Evolutionary conservation across 2,888 invertebrate genomes (phyloP).

Genomic region (Pocota personata): DNA sequence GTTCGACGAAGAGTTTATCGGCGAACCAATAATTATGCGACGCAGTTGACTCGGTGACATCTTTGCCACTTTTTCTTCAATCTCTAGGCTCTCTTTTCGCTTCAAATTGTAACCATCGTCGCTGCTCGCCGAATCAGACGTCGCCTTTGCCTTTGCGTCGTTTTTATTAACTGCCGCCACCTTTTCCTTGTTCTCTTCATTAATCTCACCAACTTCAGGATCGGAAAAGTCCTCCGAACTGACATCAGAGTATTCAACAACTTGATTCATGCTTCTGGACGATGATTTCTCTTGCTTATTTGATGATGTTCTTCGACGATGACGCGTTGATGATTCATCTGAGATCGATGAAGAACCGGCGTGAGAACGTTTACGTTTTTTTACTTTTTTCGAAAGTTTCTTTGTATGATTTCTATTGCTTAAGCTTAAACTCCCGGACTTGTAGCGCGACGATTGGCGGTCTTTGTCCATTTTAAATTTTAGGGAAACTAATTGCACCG

Average conservation of each 20-base stretch:
- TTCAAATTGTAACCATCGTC: constrained; percentile 78
- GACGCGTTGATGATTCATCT: constrained; percentile 45
- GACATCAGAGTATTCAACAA: constrained; percentile 93
- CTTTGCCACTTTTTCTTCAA: constrained; percentile 77
- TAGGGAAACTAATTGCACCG: background rate
- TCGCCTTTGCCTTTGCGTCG: constrained; percentile 31
- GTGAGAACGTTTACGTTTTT: constrained; percentile 72
- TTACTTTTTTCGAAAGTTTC: constrained; percentile 72
- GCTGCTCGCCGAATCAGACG: constrained; percentile 71
- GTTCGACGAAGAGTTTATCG: constrained; percentile 77
- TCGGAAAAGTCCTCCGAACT: constrained; percentile 95
- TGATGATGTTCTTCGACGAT: constrained; percentile 38
- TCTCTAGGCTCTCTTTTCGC: constrained; percentile 77
- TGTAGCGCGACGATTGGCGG: constrained; percentile 60
- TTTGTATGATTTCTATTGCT: constrained; percentile 72
- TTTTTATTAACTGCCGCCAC: background rate
- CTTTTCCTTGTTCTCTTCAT: constrained; percentile 86
- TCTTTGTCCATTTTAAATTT: constrained; percentile 62
- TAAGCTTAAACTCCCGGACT: constrained; percentile 37
- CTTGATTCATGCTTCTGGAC: constrained; percentile 52
- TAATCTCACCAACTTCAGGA: constrained; percentile 95
- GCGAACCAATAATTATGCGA: constrained; percentile 79
- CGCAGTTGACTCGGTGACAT: constrained; percentile 78
- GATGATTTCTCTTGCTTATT: constrained; percentile 40
- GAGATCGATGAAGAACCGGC: constrained; percentile 45